Conservation (phyloP, 1,140 invertebrate species). For the Zaprionus ghesquierei region DNA sequence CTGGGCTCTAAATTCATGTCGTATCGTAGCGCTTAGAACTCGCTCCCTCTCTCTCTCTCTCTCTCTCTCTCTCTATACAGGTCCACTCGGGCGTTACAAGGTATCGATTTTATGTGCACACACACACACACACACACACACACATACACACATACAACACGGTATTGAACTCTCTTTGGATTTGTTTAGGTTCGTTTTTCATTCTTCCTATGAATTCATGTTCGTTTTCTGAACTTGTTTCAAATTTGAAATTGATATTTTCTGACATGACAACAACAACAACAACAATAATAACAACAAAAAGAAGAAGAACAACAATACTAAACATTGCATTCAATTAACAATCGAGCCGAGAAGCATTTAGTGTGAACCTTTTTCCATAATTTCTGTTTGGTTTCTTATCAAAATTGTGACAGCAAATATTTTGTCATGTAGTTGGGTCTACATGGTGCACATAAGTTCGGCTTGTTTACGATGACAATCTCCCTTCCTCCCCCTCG, state of each 20-base stretch:
- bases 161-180: conserved; percentile 18
- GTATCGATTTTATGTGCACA: conserved; percentile 50
- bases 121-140: conserved; percentile 18
- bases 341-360: conserved; percentile 9
- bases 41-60: background rate
- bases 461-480: background rate
- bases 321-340: conserved; percentile 51
- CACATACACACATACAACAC: conserved; percentile 9
- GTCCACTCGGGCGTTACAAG: conserved; percentile 38
- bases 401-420: conserved; percentile 2
- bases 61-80: background rate
- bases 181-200: conserved; percentile 45
- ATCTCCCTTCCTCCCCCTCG: no score
- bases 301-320: conserved; percentile 14
- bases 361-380: conserved; percentile 17
- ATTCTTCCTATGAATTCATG: conserved; percentile 33
- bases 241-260: conserved; percentile 49
- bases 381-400: conserved; percentile 1
- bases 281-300: background rate
- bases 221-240: conserved; percentile 29
- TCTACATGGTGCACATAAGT: background rate
- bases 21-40: background rate
- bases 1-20: conserved; percentile 11
- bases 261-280: conserved; percentile 26
- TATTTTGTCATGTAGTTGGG: background rate